phyloP scores from a whole-genome alignment of 2,888 invertebrate species.

The Dichetophora obliterata region DNA sequence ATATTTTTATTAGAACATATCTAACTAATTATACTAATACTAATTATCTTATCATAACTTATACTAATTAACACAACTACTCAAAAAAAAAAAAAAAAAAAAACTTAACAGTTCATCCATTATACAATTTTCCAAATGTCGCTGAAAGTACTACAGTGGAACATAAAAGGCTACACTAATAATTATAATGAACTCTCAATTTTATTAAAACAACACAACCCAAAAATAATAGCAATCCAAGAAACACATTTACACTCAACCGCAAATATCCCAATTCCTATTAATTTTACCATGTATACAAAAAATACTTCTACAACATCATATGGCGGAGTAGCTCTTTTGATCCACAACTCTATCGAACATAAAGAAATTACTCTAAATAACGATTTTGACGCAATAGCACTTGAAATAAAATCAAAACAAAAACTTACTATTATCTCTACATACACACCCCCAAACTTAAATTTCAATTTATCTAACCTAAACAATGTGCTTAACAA shows the following conservation, averaged over 20 bases:
- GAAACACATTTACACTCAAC: neutral
- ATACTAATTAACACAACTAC: neutral
- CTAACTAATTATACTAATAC: no score
- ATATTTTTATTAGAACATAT: no score
- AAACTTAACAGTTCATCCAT: neutral
- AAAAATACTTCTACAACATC: neutral
- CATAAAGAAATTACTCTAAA: neutral
- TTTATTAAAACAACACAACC: conserved; percentile 1
- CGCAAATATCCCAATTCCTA: conserved; percentile 8
- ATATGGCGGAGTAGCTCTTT: conserved; percentile 23
- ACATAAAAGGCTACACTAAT: neutral
- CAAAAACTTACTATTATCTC: conserved; percentile 22
- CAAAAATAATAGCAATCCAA: conserved; percentile 1
- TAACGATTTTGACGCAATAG: conserved; percentile 27
- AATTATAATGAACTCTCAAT: conserved; percentile 1
- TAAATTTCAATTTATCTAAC: neutral
- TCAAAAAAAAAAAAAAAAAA: no score
- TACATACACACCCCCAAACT: conserved; percentile 2
- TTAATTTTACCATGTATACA: conserved; percentile 14
- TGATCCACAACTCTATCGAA: conserved; percentile 29
- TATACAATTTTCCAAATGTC: neutral
- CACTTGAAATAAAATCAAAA: neutral
- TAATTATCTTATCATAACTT: neutral
- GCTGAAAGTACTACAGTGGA: conserved; percentile 1
- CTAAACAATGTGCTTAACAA: neutral